Conservation (phyloP, 2,888 invertebrate species). For the Geophilus truncorum region DNA sequence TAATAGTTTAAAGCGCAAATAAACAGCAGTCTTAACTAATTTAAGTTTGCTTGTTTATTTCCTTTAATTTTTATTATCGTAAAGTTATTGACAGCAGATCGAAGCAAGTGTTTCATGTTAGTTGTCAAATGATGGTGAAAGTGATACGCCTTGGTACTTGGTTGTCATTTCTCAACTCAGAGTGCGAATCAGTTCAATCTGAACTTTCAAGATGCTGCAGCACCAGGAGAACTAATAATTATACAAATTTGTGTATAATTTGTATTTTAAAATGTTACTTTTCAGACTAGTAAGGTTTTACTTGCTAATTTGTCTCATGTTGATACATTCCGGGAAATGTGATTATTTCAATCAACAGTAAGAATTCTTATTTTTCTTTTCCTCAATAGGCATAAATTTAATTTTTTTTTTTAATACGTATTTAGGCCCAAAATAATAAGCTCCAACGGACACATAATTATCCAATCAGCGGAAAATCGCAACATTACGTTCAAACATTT, state of each 20-base stretch:
- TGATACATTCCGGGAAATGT: not conserved
- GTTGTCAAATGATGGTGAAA: slow-evolving; percentile 37
- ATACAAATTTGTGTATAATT: not conserved
- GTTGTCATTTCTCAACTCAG: not conserved
- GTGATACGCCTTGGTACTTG: not conserved
- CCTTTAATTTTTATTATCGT: too few relatives aligned
- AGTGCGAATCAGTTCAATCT: not conserved
- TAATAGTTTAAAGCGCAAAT: too few relatives aligned
- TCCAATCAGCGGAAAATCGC: slow-evolving; percentile 69
- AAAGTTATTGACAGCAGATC: too few relatives aligned
- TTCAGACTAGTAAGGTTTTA: not conserved
- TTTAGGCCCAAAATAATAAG: slow-evolving; percentile 62
- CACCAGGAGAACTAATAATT: not conserved
- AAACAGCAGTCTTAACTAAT: too few relatives aligned
- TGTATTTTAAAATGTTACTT: not conserved
- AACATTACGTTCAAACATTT: slow-evolving; percentile 69
- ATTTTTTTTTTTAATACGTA: too few relatives aligned
- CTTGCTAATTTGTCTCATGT: not conserved
- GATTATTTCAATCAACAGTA: not conserved
- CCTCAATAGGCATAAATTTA: too few relatives aligned
- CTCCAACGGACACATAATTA: slow-evolving; percentile 71
- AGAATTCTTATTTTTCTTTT: too few relatives aligned
- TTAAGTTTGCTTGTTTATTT: too few relatives aligned
- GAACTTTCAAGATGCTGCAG: not conserved
- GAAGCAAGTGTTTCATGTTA: slow-evolving; percentile 38